These are phyloP conservation scores for Danio aesculapii DNA, from an alignment of 2,797 vertebrate species.

Conservation along the genomic window DNA sequence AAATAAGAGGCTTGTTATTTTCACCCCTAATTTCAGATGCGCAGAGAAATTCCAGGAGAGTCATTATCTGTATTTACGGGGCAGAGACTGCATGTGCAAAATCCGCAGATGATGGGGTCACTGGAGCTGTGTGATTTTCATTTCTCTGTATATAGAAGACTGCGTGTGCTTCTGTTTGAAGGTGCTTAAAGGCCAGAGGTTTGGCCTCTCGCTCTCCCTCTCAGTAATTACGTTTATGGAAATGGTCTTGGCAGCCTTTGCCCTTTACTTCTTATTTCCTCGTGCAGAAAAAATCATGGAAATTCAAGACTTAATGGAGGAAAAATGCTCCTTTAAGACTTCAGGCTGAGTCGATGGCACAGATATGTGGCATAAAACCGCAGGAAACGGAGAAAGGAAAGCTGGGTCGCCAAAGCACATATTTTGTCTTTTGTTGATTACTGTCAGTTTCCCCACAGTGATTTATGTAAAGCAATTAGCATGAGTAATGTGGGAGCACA, in stretches of 20 bases:
- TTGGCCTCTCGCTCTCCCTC: constrained; percentile 37
- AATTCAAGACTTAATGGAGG: constrained; percentile 56
- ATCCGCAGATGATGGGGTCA: constrained; percentile 32
- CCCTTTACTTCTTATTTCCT: constrained; percentile 60
- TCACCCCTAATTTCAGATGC: not conserved
- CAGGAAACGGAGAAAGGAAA: constrained; percentile 61
- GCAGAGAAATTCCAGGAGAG: constrained; percentile 13
- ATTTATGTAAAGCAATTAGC: constrained; percentile 76
- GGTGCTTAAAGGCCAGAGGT: constrained; percentile 49
- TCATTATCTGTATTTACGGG: constrained; percentile 30
- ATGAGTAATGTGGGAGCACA: constrained; percentile 67
- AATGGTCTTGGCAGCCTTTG: constrained; percentile 64
- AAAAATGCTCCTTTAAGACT: constrained; percentile 36
- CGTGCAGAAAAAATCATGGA: constrained; percentile 56
- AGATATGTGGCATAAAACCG: constrained; percentile 43
- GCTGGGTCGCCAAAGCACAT: constrained; percentile 60
- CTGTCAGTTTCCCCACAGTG: constrained; percentile 69
- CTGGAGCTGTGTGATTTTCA: constrained; percentile 36
- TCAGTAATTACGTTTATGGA: constrained; percentile 61
- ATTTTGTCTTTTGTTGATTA: constrained; percentile 75
- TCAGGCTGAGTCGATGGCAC: constrained; percentile 42
- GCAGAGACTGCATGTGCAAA: constrained; percentile 12
- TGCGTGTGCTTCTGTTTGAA: constrained; percentile 40
- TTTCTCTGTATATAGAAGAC: constrained; percentile 43
- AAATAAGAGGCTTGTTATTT: not conserved